Base-by-base conservation (phyloP, 2,888 invertebrate genomes). In the Trimorus sp. region DNA sequence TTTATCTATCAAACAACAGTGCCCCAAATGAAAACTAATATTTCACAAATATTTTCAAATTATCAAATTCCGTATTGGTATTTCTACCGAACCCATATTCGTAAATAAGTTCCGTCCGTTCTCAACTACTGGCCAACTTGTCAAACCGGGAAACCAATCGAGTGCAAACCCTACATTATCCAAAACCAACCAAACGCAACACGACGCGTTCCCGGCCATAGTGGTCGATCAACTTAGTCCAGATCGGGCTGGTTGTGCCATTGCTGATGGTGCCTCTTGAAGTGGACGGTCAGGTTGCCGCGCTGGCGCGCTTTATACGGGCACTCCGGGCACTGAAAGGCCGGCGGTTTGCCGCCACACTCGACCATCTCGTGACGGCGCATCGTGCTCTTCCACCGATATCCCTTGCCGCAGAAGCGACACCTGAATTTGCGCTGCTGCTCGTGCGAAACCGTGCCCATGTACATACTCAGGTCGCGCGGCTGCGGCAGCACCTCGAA, bases 321-420 rank as follows among this genome's bases (percentile, higher is more conserved):
- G 92, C 96, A 97, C 90, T 95, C 94, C 11, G 96, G 95, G 88
- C 97, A 97, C 83, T 96, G 95, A 92, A 96, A 96, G 83, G 95
- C 94, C 0, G 96, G 96, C 84, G 96, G 95, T 90, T 96, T 97
- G 84, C 96, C 96, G 56, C 96, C 96, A 92, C 96, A 96, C 92
- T 96, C 96, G 82, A 96, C 96, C 93, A 95, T 95, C 92, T 96
- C 96, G 92, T 97, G 97, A 5, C 96, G 94, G 11, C 96, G 93
- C 93, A 96, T 93, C 79, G 96, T 96, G 63, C 96, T 96, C 92
- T 97, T 97, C 96, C 97, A 97, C 87, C 96, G 94, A 92, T 97
- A 97, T 85, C 95, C 94, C 92, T 97, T 97, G 83, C 97, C 96
- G 92, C 97, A 97, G 90, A 96, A 96, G 65, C 96, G 94, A 89